phyloP scores from a whole-genome alignment of 2,888 invertebrate genomes.

The Matsumyia berberina region DNA sequence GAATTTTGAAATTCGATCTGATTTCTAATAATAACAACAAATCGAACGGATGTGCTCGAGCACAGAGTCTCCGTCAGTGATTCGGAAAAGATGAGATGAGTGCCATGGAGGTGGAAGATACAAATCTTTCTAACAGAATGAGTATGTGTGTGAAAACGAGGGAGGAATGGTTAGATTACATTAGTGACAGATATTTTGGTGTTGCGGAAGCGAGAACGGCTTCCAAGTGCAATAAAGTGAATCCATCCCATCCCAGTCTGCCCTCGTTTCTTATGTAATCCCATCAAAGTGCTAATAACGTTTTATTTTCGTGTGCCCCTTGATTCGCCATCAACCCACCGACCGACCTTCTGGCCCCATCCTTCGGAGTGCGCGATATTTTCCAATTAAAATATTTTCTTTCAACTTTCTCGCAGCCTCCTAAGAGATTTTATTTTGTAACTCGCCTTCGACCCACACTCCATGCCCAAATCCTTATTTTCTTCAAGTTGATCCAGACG shows the following conservation, averaged over 20 bases:
- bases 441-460: neutral
- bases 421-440: slow-evolving; percentile 59
- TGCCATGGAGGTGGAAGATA: slow-evolving; percentile 48
- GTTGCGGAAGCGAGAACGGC: slow-evolving; percentile 13
- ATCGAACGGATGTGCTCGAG: slow-evolving; percentile 63
- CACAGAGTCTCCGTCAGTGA: slow-evolving; percentile 16
- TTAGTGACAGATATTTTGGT: slow-evolving; percentile 62
- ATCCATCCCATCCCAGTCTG: slow-evolving; percentile 4
- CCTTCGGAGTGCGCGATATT: slow-evolving; percentile 66
- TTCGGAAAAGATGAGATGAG: slow-evolving; percentile 31
- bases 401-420: slow-evolving; percentile 48
- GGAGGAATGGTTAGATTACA: slow-evolving; percentile 48
- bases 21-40: slow-evolving; percentile 72
- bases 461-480: slow-evolving; percentile 26
- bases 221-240: slow-evolving; percentile 27
- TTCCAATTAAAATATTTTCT: slow-evolving; percentile 75
- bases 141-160: neutral
- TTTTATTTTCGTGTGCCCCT: slow-evolving; percentile 64
- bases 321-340: slow-evolving; percentile 33
- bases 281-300: slow-evolving; percentile 70
- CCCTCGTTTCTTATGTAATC: slow-evolving; percentile 56
- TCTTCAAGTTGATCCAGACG: slow-evolving; percentile 60
- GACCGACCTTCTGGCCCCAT: slow-evolving; percentile 49
- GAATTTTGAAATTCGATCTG: slow-evolving; percentile 69
- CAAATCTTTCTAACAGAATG: slow-evolving; percentile 38